phyloP scores from a whole-genome alignment of 2,888 invertebrate species.

The Tachina grossa region DNA sequence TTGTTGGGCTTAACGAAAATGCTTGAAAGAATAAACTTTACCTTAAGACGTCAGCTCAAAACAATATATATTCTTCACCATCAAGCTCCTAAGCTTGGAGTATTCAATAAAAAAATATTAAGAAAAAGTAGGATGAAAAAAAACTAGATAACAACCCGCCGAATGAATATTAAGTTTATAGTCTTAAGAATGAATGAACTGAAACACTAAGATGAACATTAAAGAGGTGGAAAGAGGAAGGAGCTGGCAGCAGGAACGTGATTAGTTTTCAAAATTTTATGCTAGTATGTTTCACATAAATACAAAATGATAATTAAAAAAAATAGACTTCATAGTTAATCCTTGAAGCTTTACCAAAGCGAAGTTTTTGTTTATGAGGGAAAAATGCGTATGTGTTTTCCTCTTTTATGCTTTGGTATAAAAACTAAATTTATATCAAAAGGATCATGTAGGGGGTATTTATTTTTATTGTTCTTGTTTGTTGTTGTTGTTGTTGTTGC shows the following conservation, averaged over 20 bases:
- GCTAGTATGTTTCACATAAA: neutral
- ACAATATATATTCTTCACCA: conserved; percentile 26
- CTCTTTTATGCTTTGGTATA: conserved; percentile 1
- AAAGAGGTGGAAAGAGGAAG: neutral
- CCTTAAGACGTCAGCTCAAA: conserved; percentile 50
- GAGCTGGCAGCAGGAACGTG: conserved; percentile 71
- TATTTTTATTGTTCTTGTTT: conserved; percentile 27
- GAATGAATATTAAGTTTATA: conserved; percentile 45
- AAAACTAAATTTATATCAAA: conserved; percentile 30
- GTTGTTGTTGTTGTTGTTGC: conserved; percentile 20
- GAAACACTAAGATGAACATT: neutral
- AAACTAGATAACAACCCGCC: neutral
- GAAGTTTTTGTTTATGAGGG: conserved; percentile 9
- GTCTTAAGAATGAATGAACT: conserved; percentile 2
- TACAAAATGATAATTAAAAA: conserved; percentile 46
- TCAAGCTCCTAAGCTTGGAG: neutral
- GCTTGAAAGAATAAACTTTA: conserved; percentile 11
- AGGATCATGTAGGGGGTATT: conserved; percentile 29
- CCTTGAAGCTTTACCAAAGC: conserved; percentile 44
- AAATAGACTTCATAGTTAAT: conserved; percentile 31
- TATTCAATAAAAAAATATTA: neutral
- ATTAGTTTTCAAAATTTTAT: conserved; percentile 68
- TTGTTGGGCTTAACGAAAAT: conserved; percentile 43
- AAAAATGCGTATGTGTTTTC: neutral
- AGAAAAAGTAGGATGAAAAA: neutral